Evolutionary conservation across 2,113 vertebrate genomes (phyloP).

Genomic region (Forbesichthys agassizii): DNA sequence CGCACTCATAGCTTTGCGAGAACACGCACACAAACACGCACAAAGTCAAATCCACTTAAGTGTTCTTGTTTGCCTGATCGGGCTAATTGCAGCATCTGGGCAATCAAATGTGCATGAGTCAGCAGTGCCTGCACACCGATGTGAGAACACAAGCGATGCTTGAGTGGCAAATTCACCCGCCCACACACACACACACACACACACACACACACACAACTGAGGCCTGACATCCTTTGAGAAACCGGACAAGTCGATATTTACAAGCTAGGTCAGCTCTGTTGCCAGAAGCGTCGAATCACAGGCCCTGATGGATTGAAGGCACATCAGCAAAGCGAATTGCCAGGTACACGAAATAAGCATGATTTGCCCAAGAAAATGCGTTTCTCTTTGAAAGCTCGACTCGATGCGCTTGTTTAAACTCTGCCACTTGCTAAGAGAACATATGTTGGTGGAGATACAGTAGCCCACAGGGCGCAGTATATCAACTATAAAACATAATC

Average conservation of each 20-base stretch:
- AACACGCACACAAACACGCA: neutral
- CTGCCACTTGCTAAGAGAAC: constrained; percentile 24
- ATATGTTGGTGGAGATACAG: constrained; percentile 19
- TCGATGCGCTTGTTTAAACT: neutral
- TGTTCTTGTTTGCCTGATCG: constrained; percentile 32
- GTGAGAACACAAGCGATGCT: constrained; percentile 37
- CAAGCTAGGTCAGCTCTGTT: constrained; percentile 12
- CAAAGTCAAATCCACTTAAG: constrained; percentile 12
- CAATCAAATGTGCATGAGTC: constrained; percentile 44
- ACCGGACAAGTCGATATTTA: constrained; percentile 24
- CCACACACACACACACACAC: neutral
- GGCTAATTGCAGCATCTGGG: constrained; percentile 51
- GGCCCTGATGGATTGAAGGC: constrained; percentile 35
- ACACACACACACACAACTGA: neutral
- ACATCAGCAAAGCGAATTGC: constrained; percentile 18
- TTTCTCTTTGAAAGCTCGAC: neutral
- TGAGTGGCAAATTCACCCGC: constrained; percentile 29
- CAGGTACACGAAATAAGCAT: constrained; percentile 9
- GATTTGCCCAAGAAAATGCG: constrained; percentile 11
- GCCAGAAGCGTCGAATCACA: constrained; percentile 14
- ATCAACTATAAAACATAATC: constrained; percentile 50
- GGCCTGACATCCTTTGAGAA: constrained; percentile 29
- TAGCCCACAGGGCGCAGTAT: constrained; percentile 37
- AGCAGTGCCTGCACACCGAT: constrained; percentile 12
- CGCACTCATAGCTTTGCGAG: too few species aligned